A percentile compares a stretch with the other conserved stretches of the same genome.
Evolutionary conservation across 2,113 vertebrate genomes (phyloP).

Genomic region (Spheniscus mendiculus): DNA sequence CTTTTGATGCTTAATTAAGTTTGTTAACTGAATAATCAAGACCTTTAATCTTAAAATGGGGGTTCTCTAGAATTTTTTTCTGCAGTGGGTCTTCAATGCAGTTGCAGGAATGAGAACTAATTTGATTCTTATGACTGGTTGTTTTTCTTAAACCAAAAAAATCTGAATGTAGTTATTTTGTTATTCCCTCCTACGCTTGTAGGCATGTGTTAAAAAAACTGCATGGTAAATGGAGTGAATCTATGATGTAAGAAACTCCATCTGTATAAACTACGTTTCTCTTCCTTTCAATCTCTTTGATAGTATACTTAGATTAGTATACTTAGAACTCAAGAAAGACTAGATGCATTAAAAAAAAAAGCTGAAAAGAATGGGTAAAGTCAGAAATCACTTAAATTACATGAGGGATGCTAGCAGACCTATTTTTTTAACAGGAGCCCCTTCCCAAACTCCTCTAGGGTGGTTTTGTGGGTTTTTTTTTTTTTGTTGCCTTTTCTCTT

Average conservation of each 20-base stretch:
- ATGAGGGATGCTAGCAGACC: background rate
- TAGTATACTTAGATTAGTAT: background rate
- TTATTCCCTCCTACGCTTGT: background rate
- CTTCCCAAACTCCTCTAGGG: background rate
- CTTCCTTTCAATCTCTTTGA: background rate
- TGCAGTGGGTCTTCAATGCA: background rate
- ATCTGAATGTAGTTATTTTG: background rate
- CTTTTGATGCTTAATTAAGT: background rate
- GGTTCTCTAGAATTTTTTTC: background rate
- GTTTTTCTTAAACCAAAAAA: background rate
- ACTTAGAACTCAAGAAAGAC: background rate
- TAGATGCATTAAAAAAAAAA: background rate
- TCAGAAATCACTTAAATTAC: background rate
- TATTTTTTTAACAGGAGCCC: background rate
- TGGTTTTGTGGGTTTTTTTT: no score
- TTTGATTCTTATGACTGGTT: background rate
- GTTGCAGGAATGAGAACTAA: background rate
- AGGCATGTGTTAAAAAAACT: background rate
- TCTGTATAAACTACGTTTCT: background rate
- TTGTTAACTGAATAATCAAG: background rate
- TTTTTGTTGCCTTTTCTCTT: background rate
- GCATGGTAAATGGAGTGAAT: background rate
- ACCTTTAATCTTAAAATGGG: background rate
- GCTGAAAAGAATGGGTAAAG: background rate
- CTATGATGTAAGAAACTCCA: background rate